These are phyloP conservation scores for Diacarnus erythraeanus DNA, from an alignment of 37 sponge, comb jelly and placozoan genomes.

Conservation along the genomic window DNA sequence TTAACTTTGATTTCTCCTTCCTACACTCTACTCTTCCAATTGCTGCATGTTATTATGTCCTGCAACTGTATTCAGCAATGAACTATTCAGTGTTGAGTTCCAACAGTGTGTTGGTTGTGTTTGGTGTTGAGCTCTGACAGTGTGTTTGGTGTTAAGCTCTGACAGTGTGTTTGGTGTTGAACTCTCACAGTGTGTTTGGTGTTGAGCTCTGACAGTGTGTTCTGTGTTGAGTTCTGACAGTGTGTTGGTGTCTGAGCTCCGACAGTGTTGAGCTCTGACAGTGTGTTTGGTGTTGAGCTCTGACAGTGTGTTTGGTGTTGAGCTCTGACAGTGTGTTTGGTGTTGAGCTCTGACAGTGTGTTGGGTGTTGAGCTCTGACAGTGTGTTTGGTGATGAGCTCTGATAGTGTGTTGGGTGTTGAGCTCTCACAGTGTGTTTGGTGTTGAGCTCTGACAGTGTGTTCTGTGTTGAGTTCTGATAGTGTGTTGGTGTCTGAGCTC, in stretches of 20 bases:
- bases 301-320: not conserved
- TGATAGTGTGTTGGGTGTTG: not conserved
- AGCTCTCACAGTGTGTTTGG: not conserved
- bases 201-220: not conserved
- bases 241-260: not conserved
- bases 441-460: not conserved
- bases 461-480: not conserved
- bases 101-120: too few species aligned
- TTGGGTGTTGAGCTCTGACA: not conserved
- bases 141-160: not conserved
- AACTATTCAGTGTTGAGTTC: too few species aligned
- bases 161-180: not conserved
- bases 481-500: not conserved
- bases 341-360: too few species aligned
- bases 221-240: not conserved
- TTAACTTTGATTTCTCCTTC: too few species aligned
- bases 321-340: not conserved
- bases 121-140: not conserved
- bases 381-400: not conserved
- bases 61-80: too few species aligned
- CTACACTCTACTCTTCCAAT: too few species aligned
- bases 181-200: not conserved
- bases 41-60: too few species aligned
- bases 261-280: not conserved
- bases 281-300: not conserved